Percentiles rank a stretch among this genome's conserved stretches.
Evolutionary conservation across 1,140 invertebrate genomes (phyloP).

Genomic region (Drosophila aff.): DNA sequence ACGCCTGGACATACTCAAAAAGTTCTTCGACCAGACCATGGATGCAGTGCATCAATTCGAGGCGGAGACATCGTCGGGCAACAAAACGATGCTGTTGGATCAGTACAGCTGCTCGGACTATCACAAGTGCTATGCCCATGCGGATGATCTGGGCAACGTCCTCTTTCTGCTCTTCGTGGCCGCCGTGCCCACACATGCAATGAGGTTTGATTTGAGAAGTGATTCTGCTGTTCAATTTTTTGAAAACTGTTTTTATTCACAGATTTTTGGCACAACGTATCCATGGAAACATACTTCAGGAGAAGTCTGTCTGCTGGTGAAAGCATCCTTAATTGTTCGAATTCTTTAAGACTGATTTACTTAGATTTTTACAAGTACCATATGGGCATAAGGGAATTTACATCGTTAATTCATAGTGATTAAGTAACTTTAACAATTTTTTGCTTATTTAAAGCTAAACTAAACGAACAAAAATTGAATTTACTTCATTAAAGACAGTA

Average conservation of each 20-base stretch:
- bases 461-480: neutral
- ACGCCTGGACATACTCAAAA: constrained; percentile 73
- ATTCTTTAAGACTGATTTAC: constrained; percentile 39
- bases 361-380: neutral
- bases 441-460: neutral
- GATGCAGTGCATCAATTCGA: constrained; percentile 59
- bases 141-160: constrained; percentile 65
- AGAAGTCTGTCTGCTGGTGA: constrained; percentile 56
- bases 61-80: constrained; percentile 7
- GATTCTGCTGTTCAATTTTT: fast-evolving
- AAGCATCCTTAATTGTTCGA: neutral
- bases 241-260: neutral
- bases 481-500: neutral
- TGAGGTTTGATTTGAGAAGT: constrained; percentile 55
- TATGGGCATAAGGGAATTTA: neutral
- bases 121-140: constrained; percentile 74
- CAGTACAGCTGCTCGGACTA: constrained; percentile 80
- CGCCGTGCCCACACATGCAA: constrained; percentile 73
- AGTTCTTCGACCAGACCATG: constrained; percentile 75
- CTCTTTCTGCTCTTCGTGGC: constrained; percentile 73
- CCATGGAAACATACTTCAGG: constrained; percentile 44
- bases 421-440: neutral
- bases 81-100: constrained; percentile 48
- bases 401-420: neutral
- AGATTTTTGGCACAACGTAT: constrained; percentile 52